Evolutionary conservation across 2,797 vertebrate genomes (phyloP).

Genomic region (Fistularia tabacaria): DNA sequence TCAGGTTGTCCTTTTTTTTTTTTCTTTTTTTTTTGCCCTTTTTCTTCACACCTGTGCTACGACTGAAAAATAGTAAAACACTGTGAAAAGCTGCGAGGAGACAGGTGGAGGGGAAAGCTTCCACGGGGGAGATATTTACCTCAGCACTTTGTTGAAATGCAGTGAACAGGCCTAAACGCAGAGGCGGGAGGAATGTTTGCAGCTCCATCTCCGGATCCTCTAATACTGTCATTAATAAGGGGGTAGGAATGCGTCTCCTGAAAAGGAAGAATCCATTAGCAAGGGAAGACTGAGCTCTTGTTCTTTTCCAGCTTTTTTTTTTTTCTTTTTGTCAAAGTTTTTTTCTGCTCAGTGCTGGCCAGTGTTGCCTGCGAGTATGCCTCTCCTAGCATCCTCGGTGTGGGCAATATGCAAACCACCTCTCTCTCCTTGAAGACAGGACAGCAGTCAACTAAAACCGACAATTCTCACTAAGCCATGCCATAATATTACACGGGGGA

Average conservation of each 20-base stretch:
- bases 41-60: background rate
- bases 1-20: no score
- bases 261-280: conserved; percentile 75
- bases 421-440: conserved; percentile 77
- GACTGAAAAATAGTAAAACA: conserved; percentile 8
- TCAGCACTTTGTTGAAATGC: conserved; percentile 76
- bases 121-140: conserved; percentile 78
- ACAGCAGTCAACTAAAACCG: conserved; percentile 71
- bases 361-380: conserved; percentile 71
- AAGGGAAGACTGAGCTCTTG: conserved; percentile 60
- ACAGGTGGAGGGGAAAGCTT: conserved; percentile 53
- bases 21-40: no score
- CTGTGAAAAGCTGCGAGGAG: conserved; percentile 33
- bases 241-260: conserved; percentile 71
- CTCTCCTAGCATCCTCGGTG: conserved; percentile 78
- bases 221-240: conserved; percentile 70
- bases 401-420: conserved; percentile 79
- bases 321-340: conserved; percentile 41
- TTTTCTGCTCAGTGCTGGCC: conserved; percentile 53
- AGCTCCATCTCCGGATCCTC: conserved; percentile 80
- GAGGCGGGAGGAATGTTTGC: conserved; percentile 73
- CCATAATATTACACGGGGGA: conserved; percentile 54
- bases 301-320: no score
- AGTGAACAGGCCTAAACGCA: conserved; percentile 80
- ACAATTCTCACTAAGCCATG: conserved; percentile 55